Base-by-base conservation (phyloP, 2,888 invertebrate species). In the Petrolisthes manimaculis region DNA sequence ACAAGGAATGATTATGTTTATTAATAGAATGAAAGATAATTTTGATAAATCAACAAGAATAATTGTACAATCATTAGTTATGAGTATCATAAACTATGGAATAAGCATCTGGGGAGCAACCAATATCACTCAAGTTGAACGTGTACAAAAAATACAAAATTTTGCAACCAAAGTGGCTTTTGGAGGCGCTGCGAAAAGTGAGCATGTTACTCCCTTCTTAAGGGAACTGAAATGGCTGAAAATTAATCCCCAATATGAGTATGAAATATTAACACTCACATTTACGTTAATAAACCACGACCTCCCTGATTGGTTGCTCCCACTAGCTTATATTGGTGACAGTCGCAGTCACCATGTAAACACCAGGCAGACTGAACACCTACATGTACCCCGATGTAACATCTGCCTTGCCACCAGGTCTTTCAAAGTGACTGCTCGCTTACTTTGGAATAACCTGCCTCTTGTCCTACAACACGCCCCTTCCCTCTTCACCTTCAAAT, bases 351-450 rank as follows among this genome's bases (percentile, higher is more conserved):
- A 3, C 69, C 5, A 69, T n/a, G 69, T 3, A 4, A 69, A 69
- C 69, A 69, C 69, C 69, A 69, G 69, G 69, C 69, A 69, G n/a
- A 8, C 67, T 67, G 14, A 14, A 12, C 67, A 5, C 4, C 5
- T 69, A 5, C 3, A 69, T n/a, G 5, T n/a, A 69, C 5, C 69
- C 69, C 3, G 3, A 3, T 69, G 69, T 69, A 3, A 69, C 3
- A 69, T n/a, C 5, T 69, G 69, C 69, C 69, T 69, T 69, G 69
- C 69, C 69, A 69, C 69, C 69, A 69, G 5, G 69, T 69, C 69
- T 69, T 69, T 69, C 69, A 14, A 69, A 69, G 69, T 69, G 69
- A 69, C 69, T 69, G 69, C 69, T 69, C 69, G 18, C n/a, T 69
- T n/a, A 69, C 69, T 69, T 5, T 69, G 69, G 5, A 69, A 69